Conservation (phyloP, 2,888 invertebrate species). For the Torymus texanus region DNA sequence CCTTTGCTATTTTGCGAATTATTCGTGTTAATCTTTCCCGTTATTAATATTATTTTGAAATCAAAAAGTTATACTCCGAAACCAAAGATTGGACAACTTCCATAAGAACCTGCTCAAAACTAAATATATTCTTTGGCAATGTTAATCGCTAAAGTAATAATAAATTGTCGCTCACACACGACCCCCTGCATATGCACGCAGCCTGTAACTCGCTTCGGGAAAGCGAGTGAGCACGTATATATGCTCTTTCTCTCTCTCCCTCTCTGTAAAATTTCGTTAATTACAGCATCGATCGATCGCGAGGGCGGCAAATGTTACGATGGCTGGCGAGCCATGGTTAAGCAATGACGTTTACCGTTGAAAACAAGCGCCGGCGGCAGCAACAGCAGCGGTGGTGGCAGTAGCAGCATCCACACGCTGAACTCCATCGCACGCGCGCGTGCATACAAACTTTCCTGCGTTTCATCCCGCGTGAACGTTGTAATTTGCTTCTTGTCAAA, state of each 20-base stretch:
- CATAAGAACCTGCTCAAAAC: too few relatives aligned
- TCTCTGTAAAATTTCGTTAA: constrained; percentile 52
- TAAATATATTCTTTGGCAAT: too few relatives aligned
- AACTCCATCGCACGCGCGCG: constrained; percentile 11
- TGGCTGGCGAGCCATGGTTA: constrained; percentile 29
- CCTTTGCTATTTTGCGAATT: too few relatives aligned
- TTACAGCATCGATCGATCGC: constrained; percentile 47
- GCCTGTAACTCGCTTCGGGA: too few relatives aligned
- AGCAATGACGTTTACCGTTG: constrained; percentile 35
- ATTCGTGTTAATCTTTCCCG: too few relatives aligned
- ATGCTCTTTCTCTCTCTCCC: neutral
- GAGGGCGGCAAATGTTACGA: constrained; percentile 34
- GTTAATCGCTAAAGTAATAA: too few relatives aligned
- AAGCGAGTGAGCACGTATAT: too few relatives aligned
- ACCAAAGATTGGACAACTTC: too few relatives aligned
- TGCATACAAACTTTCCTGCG: neutral
- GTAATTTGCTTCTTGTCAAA: neutral
- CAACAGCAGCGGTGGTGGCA: neutral
- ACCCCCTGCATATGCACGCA: too few relatives aligned
- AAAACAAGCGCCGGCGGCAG: constrained; percentile 19
- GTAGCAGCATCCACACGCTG: neutral
- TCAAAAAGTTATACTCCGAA: too few relatives aligned
- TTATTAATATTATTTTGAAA: too few relatives aligned
- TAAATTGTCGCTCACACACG: too few relatives aligned
- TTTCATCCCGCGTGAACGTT: neutral